Percentiles rank a stretch among this genome's conserved stretches.
These are phyloP conservation scores for Lepilemur septentrionalis DNA, from an alignment of 2,797 vertebrate genomes.

Conservation along the genomic window DNA sequence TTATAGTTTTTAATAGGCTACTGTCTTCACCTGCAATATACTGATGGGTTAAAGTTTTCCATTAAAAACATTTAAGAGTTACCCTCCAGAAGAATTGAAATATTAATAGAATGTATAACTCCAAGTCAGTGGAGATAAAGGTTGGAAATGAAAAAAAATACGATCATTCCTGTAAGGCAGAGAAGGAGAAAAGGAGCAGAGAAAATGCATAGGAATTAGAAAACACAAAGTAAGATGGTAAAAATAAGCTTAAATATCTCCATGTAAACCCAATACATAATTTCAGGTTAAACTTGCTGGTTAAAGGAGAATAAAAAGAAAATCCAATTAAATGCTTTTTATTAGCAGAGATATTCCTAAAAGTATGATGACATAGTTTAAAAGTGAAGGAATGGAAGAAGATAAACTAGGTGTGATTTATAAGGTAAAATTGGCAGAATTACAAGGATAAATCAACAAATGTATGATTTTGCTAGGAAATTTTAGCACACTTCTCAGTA, in stretches of 20 bases:
- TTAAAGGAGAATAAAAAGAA: background rate
- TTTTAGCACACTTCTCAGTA: background rate
- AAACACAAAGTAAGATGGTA: conserved; percentile 33
- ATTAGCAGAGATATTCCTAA: background rate
- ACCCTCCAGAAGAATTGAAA: background rate
- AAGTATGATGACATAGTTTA: conserved; percentile 5
- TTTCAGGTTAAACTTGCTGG: background rate
- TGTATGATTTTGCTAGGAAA: background rate
- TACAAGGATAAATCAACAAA: background rate
- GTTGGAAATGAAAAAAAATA: background rate
- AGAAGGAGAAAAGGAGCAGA: background rate
- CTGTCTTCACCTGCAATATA: background rate
- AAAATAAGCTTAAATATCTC: background rate
- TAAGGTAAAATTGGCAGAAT: background rate
- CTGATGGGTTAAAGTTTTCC: background rate
- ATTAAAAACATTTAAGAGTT: background rate
- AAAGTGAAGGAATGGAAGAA: conserved; percentile 39
- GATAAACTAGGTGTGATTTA: background rate
- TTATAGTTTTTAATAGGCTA: background rate
- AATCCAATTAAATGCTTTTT: background rate
- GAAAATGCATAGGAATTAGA: conserved; percentile 10
- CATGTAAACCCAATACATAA: background rate
- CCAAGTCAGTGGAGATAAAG: background rate
- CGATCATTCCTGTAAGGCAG: background rate
- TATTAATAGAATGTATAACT: background rate